phyloP scores from a whole-genome alignment of 1,140 invertebrate species.

The Panulirus ornatus region DNA sequence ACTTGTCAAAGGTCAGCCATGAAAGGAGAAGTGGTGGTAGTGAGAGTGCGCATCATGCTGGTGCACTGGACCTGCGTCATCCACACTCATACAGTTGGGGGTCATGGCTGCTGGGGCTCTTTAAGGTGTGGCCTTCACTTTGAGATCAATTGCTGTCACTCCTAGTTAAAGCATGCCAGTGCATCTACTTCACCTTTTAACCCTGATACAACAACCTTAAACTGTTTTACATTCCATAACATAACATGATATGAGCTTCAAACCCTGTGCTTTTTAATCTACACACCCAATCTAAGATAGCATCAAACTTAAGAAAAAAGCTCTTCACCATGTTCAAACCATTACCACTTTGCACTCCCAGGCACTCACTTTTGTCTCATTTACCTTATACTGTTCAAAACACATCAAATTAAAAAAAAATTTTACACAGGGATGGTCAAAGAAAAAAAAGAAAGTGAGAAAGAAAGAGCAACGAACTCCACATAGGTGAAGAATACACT shows the following conservation, averaged over 20 bases:
- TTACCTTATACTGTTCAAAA: background rate
- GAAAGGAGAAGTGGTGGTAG: background rate
- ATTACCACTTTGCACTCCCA: background rate
- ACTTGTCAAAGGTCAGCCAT: background rate
- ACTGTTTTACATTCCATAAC: constrained; percentile 26
- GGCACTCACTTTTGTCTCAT: background rate
- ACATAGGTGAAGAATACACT: too few relatives aligned
- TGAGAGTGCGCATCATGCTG: background rate
- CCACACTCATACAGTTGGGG: constrained; percentile 51
- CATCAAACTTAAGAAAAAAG: background rate
- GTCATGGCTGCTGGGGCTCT: constrained; percentile 66
- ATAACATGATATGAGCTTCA: background rate
- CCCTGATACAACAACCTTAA: constrained; percentile 4
- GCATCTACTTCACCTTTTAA: background rate
- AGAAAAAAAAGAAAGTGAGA: background rate
- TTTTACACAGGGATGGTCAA: background rate
- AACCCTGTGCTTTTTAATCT: background rate
- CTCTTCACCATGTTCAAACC: background rate
- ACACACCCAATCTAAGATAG: background rate
- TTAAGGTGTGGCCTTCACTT: constrained; percentile 11
- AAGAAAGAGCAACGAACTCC: too few relatives aligned
- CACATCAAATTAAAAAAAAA: background rate
- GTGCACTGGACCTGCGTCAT: background rate
- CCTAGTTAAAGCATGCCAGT: background rate
- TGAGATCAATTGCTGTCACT: constrained; percentile 52